A percentile compares a stretch with the other conserved stretches of the same genome.
Conservation (phyloP, 2,888 invertebrate species). For the Stratiomys singularior region DNA sequence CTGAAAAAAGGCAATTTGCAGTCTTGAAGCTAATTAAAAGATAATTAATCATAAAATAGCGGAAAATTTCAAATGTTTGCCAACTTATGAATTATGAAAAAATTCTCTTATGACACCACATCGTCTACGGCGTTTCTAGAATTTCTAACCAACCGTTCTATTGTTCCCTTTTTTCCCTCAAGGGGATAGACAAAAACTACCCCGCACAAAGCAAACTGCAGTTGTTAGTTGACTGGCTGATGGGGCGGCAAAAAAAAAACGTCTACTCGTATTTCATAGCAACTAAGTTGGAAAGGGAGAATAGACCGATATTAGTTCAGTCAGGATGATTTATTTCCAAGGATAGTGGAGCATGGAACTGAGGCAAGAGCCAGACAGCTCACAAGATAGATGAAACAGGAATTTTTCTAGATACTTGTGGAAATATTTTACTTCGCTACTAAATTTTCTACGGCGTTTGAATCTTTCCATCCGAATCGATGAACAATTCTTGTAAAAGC, state of each 20-base stretch:
- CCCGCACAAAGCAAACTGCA: not conserved
- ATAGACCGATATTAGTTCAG: not conserved
- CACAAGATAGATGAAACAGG: not conserved
- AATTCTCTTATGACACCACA: not conserved
- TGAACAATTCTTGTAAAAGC: not conserved
- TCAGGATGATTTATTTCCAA: not conserved
- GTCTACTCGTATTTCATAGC: not conserved
- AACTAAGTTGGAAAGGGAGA: not conserved
- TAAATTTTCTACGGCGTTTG: not conserved
- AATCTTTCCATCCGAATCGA: not conserved
- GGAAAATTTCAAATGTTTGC: conserved; percentile 4
- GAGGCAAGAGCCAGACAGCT: not conserved
- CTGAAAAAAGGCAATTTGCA: not conserved
- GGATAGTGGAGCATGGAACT: not conserved
- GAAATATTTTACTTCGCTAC: not conserved
- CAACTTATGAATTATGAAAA: conserved; percentile 6
- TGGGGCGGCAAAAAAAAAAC: not conserved
- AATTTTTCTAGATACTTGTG: not conserved
- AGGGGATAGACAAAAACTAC: not conserved
- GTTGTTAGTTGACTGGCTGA: not conserved
- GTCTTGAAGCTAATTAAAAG: not conserved
- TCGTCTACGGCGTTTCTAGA: not conserved
- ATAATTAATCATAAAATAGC: not conserved
- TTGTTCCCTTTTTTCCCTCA: not conserved
- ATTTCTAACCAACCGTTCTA: not conserved